Conservation (phyloP, 1,140 invertebrate genomes). For the Pseudobourletiella spinata region DNA sequence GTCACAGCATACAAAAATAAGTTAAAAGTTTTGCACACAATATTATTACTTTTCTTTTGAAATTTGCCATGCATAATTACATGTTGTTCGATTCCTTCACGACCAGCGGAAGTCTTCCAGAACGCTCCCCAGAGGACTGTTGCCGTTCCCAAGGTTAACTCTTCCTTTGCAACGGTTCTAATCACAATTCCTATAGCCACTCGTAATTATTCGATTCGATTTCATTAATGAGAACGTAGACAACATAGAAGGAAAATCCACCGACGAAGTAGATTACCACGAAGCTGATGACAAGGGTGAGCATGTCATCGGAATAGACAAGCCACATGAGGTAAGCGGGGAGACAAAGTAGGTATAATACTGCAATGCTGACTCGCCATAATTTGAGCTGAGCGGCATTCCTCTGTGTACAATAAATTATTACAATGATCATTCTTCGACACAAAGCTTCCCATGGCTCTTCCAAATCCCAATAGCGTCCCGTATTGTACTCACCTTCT, state of each 20-base stretch:
- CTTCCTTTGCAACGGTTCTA: too few species aligned
- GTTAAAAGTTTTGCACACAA: too few species aligned
- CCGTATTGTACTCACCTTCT: not conserved
- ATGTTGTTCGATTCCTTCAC: too few species aligned
- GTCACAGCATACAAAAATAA: too few species aligned
- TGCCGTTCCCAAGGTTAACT: too few species aligned
- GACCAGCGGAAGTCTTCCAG: too few species aligned
- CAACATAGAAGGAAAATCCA: slow-evolving; percentile 4
- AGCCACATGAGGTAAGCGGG: not conserved
- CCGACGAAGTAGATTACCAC: slow-evolving; percentile 1
- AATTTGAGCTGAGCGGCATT: not conserved
- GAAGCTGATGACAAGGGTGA: not conserved
- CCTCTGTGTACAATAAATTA: not conserved
- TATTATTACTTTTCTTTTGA: too few species aligned
- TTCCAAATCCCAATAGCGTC: not conserved
- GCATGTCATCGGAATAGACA: not conserved
- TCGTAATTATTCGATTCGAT: too few species aligned
- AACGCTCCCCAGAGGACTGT: too few species aligned
- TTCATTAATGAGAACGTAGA: slow-evolving; percentile 1
- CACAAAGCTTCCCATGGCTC: too few species aligned
- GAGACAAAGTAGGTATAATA: slow-evolving; percentile 1
- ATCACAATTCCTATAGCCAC: too few species aligned
- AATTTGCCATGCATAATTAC: too few species aligned
- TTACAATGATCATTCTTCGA: not conserved
- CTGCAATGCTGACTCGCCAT: not conserved